Conservation (phyloP, 1,140 invertebrate genomes). For the Thaumatotibia leucotreta region DNA sequence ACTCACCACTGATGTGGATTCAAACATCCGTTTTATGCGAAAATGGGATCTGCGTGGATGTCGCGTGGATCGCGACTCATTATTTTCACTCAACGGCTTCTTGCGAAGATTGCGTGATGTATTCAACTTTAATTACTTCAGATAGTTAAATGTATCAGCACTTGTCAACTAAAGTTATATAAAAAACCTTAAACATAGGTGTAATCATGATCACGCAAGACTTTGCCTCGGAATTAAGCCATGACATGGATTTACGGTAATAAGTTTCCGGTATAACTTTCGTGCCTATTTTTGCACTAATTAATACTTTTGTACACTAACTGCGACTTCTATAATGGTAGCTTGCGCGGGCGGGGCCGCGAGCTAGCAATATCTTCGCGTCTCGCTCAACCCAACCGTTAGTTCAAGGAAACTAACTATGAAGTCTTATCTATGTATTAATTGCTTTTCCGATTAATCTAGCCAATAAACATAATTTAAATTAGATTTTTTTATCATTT, state of each 20-base stretch:
- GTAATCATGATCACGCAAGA: too few species aligned
- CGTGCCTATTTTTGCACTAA: conserved; percentile 27
- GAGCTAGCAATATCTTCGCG: too few species aligned
- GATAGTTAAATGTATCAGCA: neutral
- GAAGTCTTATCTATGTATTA: neutral
- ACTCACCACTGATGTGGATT: neutral
- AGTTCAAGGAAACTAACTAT: too few species aligned
- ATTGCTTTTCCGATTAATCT: neutral
- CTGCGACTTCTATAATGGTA: neutral
- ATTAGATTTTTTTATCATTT: neutral
- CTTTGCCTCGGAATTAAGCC: neutral
- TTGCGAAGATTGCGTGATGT: neutral
- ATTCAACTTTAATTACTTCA: too few species aligned
- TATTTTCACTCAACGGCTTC: neutral
- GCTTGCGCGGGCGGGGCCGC: neutral
- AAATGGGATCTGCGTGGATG: neutral
- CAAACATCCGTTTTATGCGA: neutral
- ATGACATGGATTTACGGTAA: neutral
- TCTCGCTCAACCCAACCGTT: too few species aligned
- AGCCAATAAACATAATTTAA: neutral
- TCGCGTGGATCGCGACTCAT: neutral
- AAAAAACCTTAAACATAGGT: too few species aligned
- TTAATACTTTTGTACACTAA: neutral
- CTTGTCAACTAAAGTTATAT: neutral
- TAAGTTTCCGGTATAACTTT: neutral